A percentile compares a stretch with the other conserved stretches of the same genome.
phyloP scores from a whole-genome alignment of 2,888 invertebrate genomes.

The Hemithea aestivaria region DNA sequence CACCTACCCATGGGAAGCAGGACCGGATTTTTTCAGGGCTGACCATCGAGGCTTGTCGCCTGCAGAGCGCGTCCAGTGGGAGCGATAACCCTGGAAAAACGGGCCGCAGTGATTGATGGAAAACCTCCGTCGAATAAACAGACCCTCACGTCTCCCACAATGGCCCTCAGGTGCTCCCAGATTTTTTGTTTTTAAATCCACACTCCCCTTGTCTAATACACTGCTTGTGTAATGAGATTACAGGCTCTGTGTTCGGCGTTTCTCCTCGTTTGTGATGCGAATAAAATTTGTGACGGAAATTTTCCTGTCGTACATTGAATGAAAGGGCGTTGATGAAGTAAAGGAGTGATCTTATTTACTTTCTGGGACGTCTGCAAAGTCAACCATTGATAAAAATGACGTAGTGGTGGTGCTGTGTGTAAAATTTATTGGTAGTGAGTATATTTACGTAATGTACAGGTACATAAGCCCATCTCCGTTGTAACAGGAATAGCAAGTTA shows the following conservation, averaged over 20 bases:
- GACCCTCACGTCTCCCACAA: conserved; percentile 54
- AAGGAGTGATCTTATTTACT: too few species aligned
- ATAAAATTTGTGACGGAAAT: conserved; percentile 9
- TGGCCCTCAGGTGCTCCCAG: conserved; percentile 55
- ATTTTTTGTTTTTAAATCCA: conserved; percentile 50
- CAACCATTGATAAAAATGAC: too few species aligned
- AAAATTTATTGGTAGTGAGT: too few species aligned
- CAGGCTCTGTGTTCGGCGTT: conserved; percentile 9
- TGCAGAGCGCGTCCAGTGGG: conserved; percentile 53
- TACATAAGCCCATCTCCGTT: too few species aligned
- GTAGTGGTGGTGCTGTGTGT: too few species aligned
- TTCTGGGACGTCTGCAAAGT: too few species aligned
- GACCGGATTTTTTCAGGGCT: conserved; percentile 40
- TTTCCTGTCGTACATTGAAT: neutral
- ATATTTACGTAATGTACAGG: too few species aligned
- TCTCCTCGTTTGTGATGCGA: conserved; percentile 23
- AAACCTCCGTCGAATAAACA: conserved; percentile 61
- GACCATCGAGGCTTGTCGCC: conserved; percentile 45
- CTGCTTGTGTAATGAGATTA: conserved; percentile 20
- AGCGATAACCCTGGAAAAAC: conserved; percentile 63
- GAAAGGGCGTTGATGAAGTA: neutral
- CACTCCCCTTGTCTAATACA: conserved; percentile 19
- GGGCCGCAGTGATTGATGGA: conserved; percentile 68
- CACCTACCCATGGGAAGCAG: conserved; percentile 12
- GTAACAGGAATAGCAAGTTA: too few species aligned